Evolutionary conservation across 92 coral and sea anemone species (phyloP).

Genomic region (Scolanthus callimorphus): DNA sequence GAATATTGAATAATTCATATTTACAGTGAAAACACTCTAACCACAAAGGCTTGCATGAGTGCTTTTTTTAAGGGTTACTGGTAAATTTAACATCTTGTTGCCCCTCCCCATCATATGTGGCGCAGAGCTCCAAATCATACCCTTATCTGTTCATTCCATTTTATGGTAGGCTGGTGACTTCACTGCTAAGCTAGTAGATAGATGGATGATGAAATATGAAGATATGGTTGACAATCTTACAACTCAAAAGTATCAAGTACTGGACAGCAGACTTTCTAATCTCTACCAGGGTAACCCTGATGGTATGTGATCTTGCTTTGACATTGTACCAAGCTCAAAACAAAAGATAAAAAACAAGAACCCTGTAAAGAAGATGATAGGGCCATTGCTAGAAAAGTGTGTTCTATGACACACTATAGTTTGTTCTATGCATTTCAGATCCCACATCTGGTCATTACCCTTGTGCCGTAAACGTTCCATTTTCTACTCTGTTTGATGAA

Average conservation of each 20-base stretch:
- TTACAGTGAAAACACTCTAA: too few species aligned
- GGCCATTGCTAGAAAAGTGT: too few species aligned
- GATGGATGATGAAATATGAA: conserved; percentile 45
- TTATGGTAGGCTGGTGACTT: conserved; percentile 56
- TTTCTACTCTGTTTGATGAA: conserved; percentile 32
- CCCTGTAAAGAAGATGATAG: too few species aligned
- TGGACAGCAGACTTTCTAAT: conserved; percentile 33
- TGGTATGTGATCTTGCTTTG: background rate
- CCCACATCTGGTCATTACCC: conserved; percentile 73
- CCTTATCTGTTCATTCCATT: too few species aligned
- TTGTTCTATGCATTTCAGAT: conserved; percentile 25
- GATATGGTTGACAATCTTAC: conserved; percentile 61
- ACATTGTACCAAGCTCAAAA: too few species aligned
- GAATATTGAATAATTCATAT: too few species aligned
- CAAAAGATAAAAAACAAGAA: too few species aligned
- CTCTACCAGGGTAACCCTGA: background rate
- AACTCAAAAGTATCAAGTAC: conserved; percentile 40
- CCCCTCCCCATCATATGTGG: too few species aligned
- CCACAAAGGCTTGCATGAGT: too few species aligned
- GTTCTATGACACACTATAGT: background rate
- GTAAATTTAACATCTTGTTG: too few species aligned
- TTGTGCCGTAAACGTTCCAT: conserved; percentile 63
- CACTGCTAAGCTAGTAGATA: conserved; percentile 21
- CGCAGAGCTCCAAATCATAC: too few species aligned
- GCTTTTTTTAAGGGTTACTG: too few species aligned